Base-by-base conservation (phyloP, 2,113 vertebrate genomes). In the Synchiropus splendidus region DNA sequence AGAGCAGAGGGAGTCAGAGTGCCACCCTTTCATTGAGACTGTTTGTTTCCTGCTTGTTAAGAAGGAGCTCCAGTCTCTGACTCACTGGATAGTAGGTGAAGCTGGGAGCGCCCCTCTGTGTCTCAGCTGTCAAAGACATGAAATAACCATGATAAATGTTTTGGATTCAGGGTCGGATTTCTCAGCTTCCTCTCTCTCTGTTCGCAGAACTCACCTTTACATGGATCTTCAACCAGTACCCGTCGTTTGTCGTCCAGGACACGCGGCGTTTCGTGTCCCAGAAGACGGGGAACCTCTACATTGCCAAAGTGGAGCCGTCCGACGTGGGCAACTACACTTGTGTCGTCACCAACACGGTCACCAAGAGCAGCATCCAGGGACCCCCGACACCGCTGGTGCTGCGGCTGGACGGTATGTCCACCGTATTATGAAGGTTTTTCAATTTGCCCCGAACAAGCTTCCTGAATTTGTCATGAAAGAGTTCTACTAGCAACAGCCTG, bases 241-340 rank as follows among this genome's bases (percentile, higher is more conserved):
- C 93, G 0, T 84, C 82, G 2, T 92, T 90, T 9, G 88, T 94
- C 27, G 84, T 86, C 44, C 91, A 95, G 69, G 92, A 98, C 78
- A 89, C 77, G 1, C 87, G 92, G 0, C 90, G 92, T 27, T 98
- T 98, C 3, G 90, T 98, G 49, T 98, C 94, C 0, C 94, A 98
- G 50, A 89, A 91, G 50, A 98, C 91, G 0, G 94, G 94, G 0
- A 94, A 97, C 45, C 77, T 98, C 2, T 98, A 96, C 77, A 93
- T 98, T 0, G 90, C 94, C 1, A 97, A 94, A 75, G 94, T 98
- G 64, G 91, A 97, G 34, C 74, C 79, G 3, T 92, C 91, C 0
- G 94, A 98, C 2, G 92, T 81, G 18, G 94, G 94, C 16, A 94
- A 95, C 75, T 98, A 98, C 69, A 97, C 92, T 0, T 98, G 94